Base-by-base conservation (phyloP, 2,797 vertebrate genomes). In the Schizopygopsis malacanthus region DNA sequence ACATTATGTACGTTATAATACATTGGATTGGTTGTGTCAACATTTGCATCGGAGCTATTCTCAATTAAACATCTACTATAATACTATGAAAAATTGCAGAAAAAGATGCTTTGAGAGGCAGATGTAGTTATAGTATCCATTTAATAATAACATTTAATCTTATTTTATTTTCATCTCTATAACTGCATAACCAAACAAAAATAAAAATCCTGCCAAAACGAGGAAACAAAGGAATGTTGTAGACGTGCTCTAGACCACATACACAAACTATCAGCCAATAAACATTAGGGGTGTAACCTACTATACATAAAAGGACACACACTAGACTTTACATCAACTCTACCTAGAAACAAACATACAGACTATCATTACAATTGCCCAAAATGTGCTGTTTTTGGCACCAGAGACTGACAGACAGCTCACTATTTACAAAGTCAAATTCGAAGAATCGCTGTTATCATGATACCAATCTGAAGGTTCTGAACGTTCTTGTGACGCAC, bases 211-310 rank as follows among this genome's bases (percentile, higher is more conserved):
- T 13, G 6, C 16, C 15, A 18, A 67, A 69, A 81, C 15, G 2
- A n/a, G 11, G 25, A 47, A 28, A 22, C 6, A 7, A 54, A 20
- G 9, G 6, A 45, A 20, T 9, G 25, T 22, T 59, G 59, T 41
- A 73, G 18, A 85, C n/a, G 41, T 81, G 61, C 63, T 22, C 59
- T 37, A 71, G 6, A 56, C 72, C 15, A 73, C 10, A 82, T 18
- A 70, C 25, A 91, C 43, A 84, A 78, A 37, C 71, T 18, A 65
- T 61, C 88, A 90, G 67, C 89, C 86, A 67, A 88, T 90, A 80
- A 86, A 45, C 79, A 85, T 3, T 89, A 43, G 67, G 88, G 88
- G 90, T 88, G 93, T 95, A 25, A 56, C 47, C 73, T 70, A 85
- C 18, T 41, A 13, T 47, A 11, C 43, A 88, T 85, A 61, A 61